phyloP scores from a whole-genome alignment of 2,797 vertebrate species.

The Gallinago solitaria region DNA sequence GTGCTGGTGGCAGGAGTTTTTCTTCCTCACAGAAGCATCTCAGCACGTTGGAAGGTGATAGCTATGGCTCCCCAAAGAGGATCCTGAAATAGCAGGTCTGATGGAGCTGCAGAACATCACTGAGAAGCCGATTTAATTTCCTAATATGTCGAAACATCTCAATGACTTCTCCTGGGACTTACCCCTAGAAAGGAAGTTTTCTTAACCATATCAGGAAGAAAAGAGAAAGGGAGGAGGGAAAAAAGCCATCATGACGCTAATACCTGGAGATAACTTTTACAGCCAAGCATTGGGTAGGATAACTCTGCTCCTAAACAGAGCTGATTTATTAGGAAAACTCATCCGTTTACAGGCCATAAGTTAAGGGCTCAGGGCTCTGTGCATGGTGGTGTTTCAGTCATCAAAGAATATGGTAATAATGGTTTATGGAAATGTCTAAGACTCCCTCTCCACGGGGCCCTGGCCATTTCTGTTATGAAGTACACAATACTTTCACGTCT shows the following conservation, averaged over 20 bases:
- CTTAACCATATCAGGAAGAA: background rate
- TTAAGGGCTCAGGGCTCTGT: constrained; percentile 42
- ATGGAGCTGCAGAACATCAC: background rate
- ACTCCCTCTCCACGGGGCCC: background rate
- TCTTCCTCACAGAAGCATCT: background rate
- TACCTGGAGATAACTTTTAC: constrained; percentile 24
- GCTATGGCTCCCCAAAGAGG: background rate
- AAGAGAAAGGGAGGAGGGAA: background rate
- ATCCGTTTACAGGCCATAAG: constrained; percentile 41
- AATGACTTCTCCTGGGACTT: background rate
- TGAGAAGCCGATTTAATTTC: background rate
- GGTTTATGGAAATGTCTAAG: constrained; percentile 59
- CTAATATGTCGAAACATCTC: background rate
- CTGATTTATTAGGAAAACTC: constrained; percentile 69
- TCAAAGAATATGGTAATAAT: constrained; percentile 44
- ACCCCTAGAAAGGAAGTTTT: background rate
- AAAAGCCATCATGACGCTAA: background rate
- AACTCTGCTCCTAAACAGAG: constrained; percentile 25
- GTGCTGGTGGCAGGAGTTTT: background rate
- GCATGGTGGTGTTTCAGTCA: constrained; percentile 12
- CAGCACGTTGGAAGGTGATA: background rate
- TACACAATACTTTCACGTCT: constrained; percentile 36
- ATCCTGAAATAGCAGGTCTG: background rate
- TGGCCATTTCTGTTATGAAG: constrained; percentile 36
- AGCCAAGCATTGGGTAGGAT: background rate